Conservation (phyloP, 2,113 vertebrate genomes). For the Tautogolabrus adspersus region DNA sequence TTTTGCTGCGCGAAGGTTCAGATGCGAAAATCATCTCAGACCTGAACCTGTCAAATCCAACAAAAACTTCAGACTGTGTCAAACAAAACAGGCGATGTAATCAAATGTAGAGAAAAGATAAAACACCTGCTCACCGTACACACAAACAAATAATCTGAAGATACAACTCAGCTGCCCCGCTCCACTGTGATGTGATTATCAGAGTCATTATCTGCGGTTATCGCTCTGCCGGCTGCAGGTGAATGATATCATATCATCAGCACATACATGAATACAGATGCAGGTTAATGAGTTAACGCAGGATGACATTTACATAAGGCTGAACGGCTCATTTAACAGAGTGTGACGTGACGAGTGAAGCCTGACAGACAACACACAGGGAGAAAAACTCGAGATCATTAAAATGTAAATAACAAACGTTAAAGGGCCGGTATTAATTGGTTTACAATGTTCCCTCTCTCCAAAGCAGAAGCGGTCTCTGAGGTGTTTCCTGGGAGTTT, state of each 20-base stretch:
- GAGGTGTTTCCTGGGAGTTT: background rate
- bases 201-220: background rate
- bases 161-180: background rate
- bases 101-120: background rate
- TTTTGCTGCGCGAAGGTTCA: background rate
- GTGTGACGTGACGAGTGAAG: background rate
- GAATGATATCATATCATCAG: background rate
- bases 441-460: too few species aligned
- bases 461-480: too few species aligned
- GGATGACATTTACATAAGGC: slow-evolving; percentile 4
- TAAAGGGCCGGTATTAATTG: too few species aligned
- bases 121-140: background rate
- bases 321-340: background rate
- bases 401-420: too few species aligned
- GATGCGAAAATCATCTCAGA: background rate
- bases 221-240: background rate
- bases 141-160: background rate
- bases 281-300: background rate
- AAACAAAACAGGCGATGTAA: background rate
- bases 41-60: background rate
- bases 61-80: too few species aligned
- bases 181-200: slow-evolving; percentile 1
- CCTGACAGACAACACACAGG: background rate
- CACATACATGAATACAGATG: background rate
- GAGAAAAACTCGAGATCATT: background rate